phyloP scores from a whole-genome alignment of 2,797 vertebrate genomes.

The Gadopsis marmoratus region DNA sequence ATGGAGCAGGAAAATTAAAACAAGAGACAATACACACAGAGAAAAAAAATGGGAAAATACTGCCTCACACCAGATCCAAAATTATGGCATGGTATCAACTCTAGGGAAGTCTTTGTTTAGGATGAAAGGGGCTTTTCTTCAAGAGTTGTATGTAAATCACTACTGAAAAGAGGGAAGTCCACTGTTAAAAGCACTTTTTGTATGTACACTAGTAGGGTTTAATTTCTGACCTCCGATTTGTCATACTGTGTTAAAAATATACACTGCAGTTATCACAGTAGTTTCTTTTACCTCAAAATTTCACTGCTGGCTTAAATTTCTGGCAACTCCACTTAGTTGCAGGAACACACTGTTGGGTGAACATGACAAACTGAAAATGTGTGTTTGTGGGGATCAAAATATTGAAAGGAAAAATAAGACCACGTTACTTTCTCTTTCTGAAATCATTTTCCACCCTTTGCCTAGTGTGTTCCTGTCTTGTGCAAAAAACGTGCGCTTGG shows the following conservation, averaged over 20 bases:
- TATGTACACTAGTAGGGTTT: slow-evolving; percentile 32
- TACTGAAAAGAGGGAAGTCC: slow-evolving; percentile 24
- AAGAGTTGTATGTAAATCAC: slow-evolving; percentile 23
- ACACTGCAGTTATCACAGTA: slow-evolving; percentile 15
- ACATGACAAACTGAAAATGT: slow-evolving; percentile 4
- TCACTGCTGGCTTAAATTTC: slow-evolving; percentile 9
- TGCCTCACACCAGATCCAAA: slow-evolving; percentile 30
- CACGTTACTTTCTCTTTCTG: not conserved
- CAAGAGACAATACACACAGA: slow-evolving; percentile 5
- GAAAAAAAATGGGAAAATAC: not conserved
- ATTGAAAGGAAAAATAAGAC: not conserved
- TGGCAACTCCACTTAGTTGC: slow-evolving; percentile 5
- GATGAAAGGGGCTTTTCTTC: slow-evolving; percentile 43
- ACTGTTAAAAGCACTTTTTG: slow-evolving; percentile 22
- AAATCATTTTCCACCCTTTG: not conserved
- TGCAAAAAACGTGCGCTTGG: not conserved
- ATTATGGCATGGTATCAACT: slow-evolving; percentile 23
- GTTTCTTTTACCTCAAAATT: slow-evolving; percentile 28
- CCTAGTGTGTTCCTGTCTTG: not conserved
- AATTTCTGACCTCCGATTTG: slow-evolving; percentile 51
- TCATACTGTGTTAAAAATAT: slow-evolving; percentile 45
- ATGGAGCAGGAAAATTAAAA: slow-evolving; percentile 31
- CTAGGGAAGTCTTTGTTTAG: slow-evolving; percentile 40
- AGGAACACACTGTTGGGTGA: slow-evolving; percentile 5
- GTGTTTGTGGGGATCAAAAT: not conserved